Evolutionary conservation across 1,140 invertebrate species (phyloP), one percentile per base, ranked within the genome.

Genomic region (Rhizoglyphus robini): DNA sequence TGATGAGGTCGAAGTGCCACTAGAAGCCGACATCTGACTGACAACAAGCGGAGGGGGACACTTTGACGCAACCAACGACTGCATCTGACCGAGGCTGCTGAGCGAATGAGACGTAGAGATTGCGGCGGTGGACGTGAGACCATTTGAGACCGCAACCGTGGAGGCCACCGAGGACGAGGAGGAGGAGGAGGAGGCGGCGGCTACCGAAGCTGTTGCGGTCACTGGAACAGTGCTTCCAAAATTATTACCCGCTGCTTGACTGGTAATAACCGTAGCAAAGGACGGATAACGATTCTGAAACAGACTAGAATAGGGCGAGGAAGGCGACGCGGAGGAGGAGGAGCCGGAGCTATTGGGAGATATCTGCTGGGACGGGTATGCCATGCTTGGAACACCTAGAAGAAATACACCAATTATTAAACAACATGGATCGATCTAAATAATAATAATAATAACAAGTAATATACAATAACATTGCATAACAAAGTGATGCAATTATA

Each of bases 61-160:
- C 51, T 54, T 54, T 15, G 51, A 25, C 15, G 51, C 51, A 15
- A 54, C 51, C 51, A 54, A 11, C 23, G 51, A 54, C 51, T 54
- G 51, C 51, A 54, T 54, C 20, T 20, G 51, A 27, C 51, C 51
- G 51, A 54, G 23, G 8, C 8, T 54, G 20, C 20, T 54, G 8
- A 54, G 20, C 23, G 51, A 54, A 54, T 54, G 51, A 25, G 23
- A 20, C 8, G 51, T 27, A 25, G 41, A 46, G 15, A 23, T 15
- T 23, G 41, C 15, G 15, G 41, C 15, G 15, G 41, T 15, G 15
- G 41, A 23, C 41, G 41, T 15, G 41, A 15, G 41, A 46, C 15
- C 51, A 8, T 8, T 54, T 54, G 31, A 23, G 51, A n/a, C n/a
- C n/a, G n/a, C n/a, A n/a, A n/a, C n/a, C n/a, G n/a, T n/a, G n/a